Percentiles rank a stretch among this genome's conserved stretches.
Evolutionary conservation across 2,888 invertebrate genomes (phyloP).

Genomic region (Drosophila macrospina): DNA sequence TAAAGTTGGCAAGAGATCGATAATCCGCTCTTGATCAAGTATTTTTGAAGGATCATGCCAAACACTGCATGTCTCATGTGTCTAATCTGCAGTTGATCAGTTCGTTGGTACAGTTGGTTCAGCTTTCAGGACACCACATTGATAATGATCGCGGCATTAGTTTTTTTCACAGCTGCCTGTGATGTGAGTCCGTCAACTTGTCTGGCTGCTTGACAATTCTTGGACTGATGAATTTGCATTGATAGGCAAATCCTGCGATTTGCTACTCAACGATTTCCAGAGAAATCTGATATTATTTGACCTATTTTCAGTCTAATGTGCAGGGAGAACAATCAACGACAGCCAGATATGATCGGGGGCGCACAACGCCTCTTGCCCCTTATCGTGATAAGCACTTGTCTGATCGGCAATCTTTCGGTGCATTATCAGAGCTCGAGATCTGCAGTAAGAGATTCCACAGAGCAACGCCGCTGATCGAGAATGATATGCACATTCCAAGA

Average conservation of each 20-base stretch:
- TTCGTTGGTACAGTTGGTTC: neutral
- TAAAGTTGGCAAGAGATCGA: neutral
- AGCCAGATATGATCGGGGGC: constrained; percentile 44
- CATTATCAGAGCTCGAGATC: constrained; percentile 48
- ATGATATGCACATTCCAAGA: constrained; percentile 76
- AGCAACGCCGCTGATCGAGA: constrained; percentile 58
- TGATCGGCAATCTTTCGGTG: constrained; percentile 64
- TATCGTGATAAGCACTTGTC: constrained; percentile 78
- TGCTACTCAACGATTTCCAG: constrained; percentile 53
- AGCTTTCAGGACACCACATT: neutral
- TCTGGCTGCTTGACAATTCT: constrained; percentile 37
- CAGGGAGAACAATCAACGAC: constrained; percentile 31
- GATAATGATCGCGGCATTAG: constrained; percentile 3
- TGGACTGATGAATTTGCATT: constrained; percentile 52
- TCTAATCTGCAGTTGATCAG: constrained; percentile 4
- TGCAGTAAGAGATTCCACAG: constrained; percentile 32
- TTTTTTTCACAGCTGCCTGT: constrained; percentile 33
- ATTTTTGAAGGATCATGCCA: neutral
- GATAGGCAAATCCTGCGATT: constrained; percentile 69
- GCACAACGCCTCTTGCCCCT: constrained; percentile 43
- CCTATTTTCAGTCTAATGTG: constrained; percentile 49
- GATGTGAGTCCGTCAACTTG: constrained; percentile 48
- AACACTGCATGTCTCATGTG: constrained; percentile 10
- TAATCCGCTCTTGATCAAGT: neutral
- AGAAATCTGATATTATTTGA: constrained; percentile 66